These are phyloP conservation scores for Beroe forskalii DNA, from an alignment of 37 sponge, comb jelly and placozoan genomes.

Conservation along the genomic window DNA sequence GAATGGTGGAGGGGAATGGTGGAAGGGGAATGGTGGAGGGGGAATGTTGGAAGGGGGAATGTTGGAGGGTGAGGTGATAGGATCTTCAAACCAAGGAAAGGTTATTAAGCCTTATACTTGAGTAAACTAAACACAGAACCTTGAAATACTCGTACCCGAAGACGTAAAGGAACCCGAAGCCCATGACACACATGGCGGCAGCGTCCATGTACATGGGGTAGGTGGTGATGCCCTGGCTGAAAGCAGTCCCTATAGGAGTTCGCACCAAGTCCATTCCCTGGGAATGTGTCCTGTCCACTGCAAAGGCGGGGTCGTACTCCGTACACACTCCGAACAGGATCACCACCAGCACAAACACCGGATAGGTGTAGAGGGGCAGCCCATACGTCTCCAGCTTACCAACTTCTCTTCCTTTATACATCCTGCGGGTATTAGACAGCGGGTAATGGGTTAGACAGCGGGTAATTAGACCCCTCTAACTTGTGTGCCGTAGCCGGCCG, in stretches of 20 bases:
- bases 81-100: too few relatives aligned
- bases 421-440: too few relatives aligned
- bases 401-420: background rate
- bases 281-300: background rate
- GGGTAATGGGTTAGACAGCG: too few relatives aligned
- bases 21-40: too few relatives aligned
- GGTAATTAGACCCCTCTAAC: too few relatives aligned
- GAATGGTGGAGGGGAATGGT: too few relatives aligned
- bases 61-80: too few relatives aligned
- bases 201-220: constrained; percentile 54
- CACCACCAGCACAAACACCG: background rate
- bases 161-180: constrained; percentile 59
- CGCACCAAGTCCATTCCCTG: background rate
- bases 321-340: constrained; percentile 11
- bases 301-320: constrained; percentile 13
- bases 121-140: too few relatives aligned
- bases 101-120: too few relatives aligned
- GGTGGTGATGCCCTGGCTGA: background rate
- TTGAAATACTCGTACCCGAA: constrained; percentile 51
- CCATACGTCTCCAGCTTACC: constrained; percentile 27
- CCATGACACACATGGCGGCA: constrained; percentile 35
- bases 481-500: too few relatives aligned
- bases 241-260: too few relatives aligned
- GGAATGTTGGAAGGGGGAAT: too few relatives aligned
- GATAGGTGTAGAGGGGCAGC: background rate